These are phyloP conservation scores for Ardeotis arabs DNA, from an alignment of 2,113 vertebrate genomes.

Conservation along the genomic window DNA sequence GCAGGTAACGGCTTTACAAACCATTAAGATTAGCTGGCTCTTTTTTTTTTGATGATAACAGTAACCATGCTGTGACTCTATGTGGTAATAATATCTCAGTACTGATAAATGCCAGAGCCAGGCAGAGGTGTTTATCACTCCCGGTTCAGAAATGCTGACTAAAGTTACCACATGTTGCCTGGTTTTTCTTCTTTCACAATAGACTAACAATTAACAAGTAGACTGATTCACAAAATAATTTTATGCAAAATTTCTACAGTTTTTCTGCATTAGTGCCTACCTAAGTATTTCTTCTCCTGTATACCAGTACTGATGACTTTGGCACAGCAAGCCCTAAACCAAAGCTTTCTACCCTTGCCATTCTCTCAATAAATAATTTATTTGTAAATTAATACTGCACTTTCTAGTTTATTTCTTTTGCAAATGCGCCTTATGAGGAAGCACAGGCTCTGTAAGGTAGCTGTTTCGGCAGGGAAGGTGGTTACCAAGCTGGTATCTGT, in stretches of 20 bases:
- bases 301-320: background rate
- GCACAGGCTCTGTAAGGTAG: background rate
- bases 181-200: constrained; percentile 71
- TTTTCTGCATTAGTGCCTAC: background rate
- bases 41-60: constrained; percentile 83
- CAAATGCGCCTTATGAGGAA: background rate
- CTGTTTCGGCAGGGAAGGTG: background rate
- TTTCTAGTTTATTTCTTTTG: background rate
- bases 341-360: background rate
- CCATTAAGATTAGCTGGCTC: constrained; percentile 91
- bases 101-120: constrained; percentile 84
- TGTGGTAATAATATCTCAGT: constrained; percentile 88
- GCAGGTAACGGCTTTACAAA: constrained; percentile 99
- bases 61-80: constrained; percentile 83
- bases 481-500: background rate
- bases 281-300: background rate
- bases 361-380: background rate
- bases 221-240: constrained; percentile 35
- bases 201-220: constrained; percentile 65
- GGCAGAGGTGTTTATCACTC: constrained; percentile 85
- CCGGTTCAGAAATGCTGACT: constrained; percentile 85
- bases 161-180: constrained; percentile 88
- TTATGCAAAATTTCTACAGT: background rate
- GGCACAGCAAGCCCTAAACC: background rate
- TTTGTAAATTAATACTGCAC: background rate